Evolutionary conservation across 2,113 vertebrate genomes (phyloP), one percentile per base, ranked within the genome.

Genomic region (Polypterus bichir): DNA sequence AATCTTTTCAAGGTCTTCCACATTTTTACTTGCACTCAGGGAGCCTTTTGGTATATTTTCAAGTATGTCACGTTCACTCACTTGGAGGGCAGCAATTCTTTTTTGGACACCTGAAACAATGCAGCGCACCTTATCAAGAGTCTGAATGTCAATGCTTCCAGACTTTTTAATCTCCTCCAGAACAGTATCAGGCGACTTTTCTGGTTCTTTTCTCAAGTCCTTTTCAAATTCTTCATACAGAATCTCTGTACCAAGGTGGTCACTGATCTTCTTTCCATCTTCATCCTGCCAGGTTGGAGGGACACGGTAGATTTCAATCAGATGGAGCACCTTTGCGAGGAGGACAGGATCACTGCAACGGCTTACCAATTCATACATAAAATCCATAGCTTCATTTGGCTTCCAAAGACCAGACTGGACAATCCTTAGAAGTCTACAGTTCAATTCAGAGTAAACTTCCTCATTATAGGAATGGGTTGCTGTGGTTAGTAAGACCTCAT

Each of bases 151-250:
- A 45, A 70, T 57, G 56, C 74, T 61, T 7, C 73, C 68, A 27
- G 64, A 3, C 5, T 65, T 0, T 62, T 71, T 47, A 57, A 80
- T 78, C 68, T 80, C 79, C 0, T 68, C 1, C 49, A 79, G 5
- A 49, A 79, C 79, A 60, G 71, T 61, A 2, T 72, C 61, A 62
- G 78, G 49, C 7, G 4, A 3, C 57, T 78, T 79, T 3, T 73
- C 67, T 60, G 0, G 7, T 4, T 72, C 61, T 2, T 11, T 0
- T 3, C 46, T 10, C 47, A 73, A 56, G 3, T 2, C 1, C 3
- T 6, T 0, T 4, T 66, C 6, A 1, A 79, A 54, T 0, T 7
- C 1, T 4, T n/a, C n/a, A 11, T 5, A 4, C 9, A 45, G 44
- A 46, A 1, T 51, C 1, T 46, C 46, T 8, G 1, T 48, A 9